phyloP scores from a whole-genome alignment of 2,113 vertebrate species.

The Mustela nigripes region DNA sequence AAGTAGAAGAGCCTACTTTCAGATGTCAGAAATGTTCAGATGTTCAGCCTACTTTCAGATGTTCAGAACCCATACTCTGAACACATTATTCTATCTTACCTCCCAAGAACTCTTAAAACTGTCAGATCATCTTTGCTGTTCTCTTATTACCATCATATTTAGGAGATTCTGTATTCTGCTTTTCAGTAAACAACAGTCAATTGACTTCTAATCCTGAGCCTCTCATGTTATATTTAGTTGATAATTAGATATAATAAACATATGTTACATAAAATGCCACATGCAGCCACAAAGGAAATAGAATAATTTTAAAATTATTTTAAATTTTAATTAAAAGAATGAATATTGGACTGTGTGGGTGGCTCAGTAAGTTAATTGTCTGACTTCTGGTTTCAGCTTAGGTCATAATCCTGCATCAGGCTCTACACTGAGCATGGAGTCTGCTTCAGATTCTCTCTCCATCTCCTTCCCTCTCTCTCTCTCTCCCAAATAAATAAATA shows the following conservation, averaged over 20 bases:
- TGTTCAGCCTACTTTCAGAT: neutral
- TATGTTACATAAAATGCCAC: neutral
- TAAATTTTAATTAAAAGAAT: neutral
- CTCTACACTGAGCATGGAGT: neutral
- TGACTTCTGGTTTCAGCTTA: neutral
- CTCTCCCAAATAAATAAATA: neutral
- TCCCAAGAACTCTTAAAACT: neutral
- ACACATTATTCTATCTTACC: neutral
- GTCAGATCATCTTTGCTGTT: neutral
- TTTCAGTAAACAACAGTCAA: neutral
- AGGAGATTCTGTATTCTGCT: neutral
- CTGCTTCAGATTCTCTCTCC: neutral
- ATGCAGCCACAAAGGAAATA: neutral
- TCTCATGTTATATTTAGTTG: neutral
- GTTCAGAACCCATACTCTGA: neutral
- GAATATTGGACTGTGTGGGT: neutral
- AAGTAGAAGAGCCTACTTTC: neutral
- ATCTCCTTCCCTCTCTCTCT: neutral
- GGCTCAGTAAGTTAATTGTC: neutral
- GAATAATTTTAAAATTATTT: neutral
- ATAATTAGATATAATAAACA: neutral
- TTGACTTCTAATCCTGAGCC: slow-evolving; percentile 17
- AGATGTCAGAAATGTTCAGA: neutral
- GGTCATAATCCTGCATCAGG: neutral
- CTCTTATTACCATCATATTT: neutral